Evolutionary conservation across 2,797 vertebrate species (phyloP).

Genomic region (Anguilla marmorata): DNA sequence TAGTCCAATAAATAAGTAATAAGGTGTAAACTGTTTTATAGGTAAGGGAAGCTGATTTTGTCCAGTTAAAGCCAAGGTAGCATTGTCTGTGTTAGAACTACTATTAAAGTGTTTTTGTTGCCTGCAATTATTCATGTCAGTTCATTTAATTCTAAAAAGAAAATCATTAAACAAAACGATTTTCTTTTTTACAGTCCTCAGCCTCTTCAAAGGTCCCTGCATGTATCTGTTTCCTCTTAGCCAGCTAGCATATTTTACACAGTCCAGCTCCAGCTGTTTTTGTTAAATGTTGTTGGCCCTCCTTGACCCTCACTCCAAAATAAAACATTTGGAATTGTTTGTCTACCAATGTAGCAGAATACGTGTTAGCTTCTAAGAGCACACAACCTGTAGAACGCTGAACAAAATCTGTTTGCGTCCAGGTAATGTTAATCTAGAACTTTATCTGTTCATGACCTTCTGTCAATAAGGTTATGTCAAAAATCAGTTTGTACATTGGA

Average conservation of each 20-base stretch:
- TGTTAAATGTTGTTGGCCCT: conserved; percentile 18
- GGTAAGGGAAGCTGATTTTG: neutral
- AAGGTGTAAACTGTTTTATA: neutral
- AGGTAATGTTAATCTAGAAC: conserved; percentile 3
- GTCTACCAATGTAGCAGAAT: conserved; percentile 6
- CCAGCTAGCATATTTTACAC: conserved; percentile 21
- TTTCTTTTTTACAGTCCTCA: conserved; percentile 20
- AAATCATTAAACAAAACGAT: conserved; percentile 28
- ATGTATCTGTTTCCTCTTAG: conserved; percentile 35
- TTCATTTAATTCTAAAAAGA: neutral
- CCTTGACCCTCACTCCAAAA: conserved; percentile 23
- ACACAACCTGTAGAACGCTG: neutral
- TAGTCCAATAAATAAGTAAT: neutral
- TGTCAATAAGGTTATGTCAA: too few relatives aligned
- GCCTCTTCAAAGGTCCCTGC: conserved; percentile 25
- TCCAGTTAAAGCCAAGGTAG: neutral
- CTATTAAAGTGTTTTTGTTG: conserved; percentile 19
- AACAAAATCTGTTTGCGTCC: conserved; percentile 4
- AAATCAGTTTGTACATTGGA: neutral
- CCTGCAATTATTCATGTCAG: conserved; percentile 27
- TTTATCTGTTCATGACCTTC: neutral
- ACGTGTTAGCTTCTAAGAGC: neutral
- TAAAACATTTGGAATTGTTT: conserved; percentile 21
- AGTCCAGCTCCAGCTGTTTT: conserved; percentile 34
- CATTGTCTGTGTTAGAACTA: conserved; percentile 3